Evolutionary conservation across 2,888 invertebrate genomes (phyloP).

Genomic region (Luperina nickerlii): DNA sequence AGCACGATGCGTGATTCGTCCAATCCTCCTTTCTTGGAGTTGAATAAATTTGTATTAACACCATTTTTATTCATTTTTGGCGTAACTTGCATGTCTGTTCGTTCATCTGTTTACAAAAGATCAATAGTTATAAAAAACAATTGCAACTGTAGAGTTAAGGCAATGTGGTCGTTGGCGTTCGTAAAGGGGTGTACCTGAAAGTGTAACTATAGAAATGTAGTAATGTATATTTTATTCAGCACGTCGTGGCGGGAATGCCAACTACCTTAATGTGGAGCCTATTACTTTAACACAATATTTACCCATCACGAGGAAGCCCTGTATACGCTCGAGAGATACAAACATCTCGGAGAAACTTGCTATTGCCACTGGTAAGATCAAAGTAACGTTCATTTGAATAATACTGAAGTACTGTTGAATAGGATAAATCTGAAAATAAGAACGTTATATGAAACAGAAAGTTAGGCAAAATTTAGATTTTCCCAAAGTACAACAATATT

Average conservation of each 20-base stretch:
- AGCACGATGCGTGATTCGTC: conserved; percentile 64
- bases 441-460: background rate
- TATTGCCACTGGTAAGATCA: conserved; percentile 90
- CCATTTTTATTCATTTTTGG: conserved; percentile 64
- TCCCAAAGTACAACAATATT: background rate
- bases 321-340: conserved; percentile 90
- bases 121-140: background rate
- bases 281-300: conserved; percentile 60
- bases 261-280: conserved; percentile 20
- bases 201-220: conserved; percentile 9
- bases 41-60: conserved; percentile 70
- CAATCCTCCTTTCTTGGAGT: conserved; percentile 62
- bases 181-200: background rate
- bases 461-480: background rate
- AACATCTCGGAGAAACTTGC: conserved; percentile 90
- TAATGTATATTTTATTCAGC: conserved; percentile 25
- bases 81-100: conserved; percentile 73
- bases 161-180: conserved; percentile 5
- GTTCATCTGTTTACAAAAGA: conserved; percentile 75
- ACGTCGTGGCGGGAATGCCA: conserved; percentile 17
- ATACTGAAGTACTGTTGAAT: conserved; percentile 90
- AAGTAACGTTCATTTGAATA: conserved; percentile 90
- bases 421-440: conserved; percentile 88
- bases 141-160: background rate
- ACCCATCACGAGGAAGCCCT: conserved; percentile 89